Percentiles rank a stretch among this genome's conserved stretches.
Evolutionary conservation across 2,797 vertebrate genomes (phyloP).

Genomic region (Pantherophis alleghaniensis): DNA sequence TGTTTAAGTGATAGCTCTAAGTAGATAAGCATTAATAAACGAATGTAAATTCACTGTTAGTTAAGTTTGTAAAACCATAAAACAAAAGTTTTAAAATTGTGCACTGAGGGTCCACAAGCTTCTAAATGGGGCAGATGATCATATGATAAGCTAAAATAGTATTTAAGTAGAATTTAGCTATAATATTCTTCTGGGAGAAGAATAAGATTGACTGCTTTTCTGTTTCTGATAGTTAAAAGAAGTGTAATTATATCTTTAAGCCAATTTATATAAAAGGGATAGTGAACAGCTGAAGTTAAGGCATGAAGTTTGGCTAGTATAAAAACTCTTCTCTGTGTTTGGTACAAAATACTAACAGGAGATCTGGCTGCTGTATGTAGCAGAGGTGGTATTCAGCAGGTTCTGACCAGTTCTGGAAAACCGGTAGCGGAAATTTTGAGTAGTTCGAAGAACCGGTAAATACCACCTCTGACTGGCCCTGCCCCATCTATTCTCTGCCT

Average conservation of each 20-base stretch:
- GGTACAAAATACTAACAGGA: not conserved
- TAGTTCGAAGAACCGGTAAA: too few species aligned
- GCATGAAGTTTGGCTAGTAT: not conserved
- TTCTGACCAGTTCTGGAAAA: too few species aligned
- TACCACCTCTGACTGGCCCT: too few species aligned
- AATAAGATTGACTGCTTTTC: not conserved
- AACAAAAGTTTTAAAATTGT: not conserved
- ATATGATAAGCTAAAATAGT: not conserved
- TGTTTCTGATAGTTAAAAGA: not conserved
- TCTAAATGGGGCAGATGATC: not conserved
- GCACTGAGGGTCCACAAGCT: not conserved
- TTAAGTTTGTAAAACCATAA: not conserved
- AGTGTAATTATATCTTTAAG: not conserved
- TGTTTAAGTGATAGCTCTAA: not conserved
- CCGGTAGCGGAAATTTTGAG: too few species aligned
- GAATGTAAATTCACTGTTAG: not conserved
- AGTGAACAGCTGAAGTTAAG: not conserved
- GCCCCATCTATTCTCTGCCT: too few species aligned
- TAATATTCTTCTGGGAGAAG: not conserved
- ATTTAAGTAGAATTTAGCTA: not conserved
- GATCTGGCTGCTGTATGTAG: not conserved
- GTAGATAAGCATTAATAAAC: not conserved
- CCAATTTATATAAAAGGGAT: not conserved
- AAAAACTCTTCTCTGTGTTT: not conserved
- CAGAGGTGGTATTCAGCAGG: too few species aligned